Evolutionary conservation across 2,888 invertebrate genomes (phyloP).

Genomic region (Nephrotoma appendiculata): DNA sequence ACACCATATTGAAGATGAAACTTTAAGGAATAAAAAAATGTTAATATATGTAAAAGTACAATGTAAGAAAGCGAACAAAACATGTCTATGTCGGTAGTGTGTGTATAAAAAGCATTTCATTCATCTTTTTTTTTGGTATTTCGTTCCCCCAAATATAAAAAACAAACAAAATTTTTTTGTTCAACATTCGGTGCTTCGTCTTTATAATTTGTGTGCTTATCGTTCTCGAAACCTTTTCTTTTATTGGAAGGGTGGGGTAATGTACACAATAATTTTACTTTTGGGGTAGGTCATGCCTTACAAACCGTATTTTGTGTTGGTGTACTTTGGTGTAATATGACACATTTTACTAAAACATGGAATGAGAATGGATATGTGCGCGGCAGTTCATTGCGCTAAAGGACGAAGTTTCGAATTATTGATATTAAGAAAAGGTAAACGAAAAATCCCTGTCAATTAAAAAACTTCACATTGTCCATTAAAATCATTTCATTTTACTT

Average conservation of each 20-base stretch:
- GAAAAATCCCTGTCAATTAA: not conserved
- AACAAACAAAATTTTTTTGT: not conserved
- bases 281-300: conserved; percentile 4
- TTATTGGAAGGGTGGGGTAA: not conserved
- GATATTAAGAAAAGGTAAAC: too few species aligned
- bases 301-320: not conserved
- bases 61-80: not conserved
- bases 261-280: not conserved
- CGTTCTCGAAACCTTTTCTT: not conserved
- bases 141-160: not conserved
- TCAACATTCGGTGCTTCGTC: not conserved
- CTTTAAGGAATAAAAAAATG: not conserved
- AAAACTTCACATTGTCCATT: not conserved
- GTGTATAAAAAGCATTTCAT: not conserved
- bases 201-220: not conserved
- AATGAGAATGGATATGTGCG: not conserved
- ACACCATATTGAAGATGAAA: not conserved
- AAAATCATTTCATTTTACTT: not conserved
- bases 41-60: not conserved
- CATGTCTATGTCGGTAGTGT: not conserved
- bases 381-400: not conserved
- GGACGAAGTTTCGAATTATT: not conserved
- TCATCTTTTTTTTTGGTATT: not conserved
- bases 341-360: not conserved
- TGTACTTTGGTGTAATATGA: not conserved